Evolutionary conservation across 2,113 vertebrate genomes (phyloP), one percentile per base, ranked within the genome.

Genomic region (Oryzias celebensis): DNA sequence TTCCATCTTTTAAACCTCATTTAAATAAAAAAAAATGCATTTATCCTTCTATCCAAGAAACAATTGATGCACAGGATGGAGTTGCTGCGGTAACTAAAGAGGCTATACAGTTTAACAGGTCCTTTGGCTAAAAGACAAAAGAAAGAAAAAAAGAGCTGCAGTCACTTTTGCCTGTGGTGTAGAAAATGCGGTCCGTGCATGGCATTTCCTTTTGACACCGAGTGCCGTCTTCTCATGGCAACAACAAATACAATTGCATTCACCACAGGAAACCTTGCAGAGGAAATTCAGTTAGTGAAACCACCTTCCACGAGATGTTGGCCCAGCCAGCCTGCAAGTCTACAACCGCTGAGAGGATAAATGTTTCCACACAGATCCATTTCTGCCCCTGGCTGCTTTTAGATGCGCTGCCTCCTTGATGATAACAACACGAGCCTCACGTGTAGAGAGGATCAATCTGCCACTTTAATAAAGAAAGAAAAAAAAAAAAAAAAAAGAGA

Each of bases 171-270:
- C 65, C 80, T 75, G 76, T 45, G 71, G 75, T 77, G 75, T 65
- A 67, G 59, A 65, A 80, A 87, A 88, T 62, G 61, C 78, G 58
- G 67, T 60, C 48, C 26, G 41, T 58, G 60, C 44, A 26, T 61
- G n/a, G 46, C 46, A 65, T 79, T 89, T 86, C 89, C 86, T 88
- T 12, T 87, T 86, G 88, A 82, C 85, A 91, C 82, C 0, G 17
- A 68, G 43, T 90, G 87, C 88, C 87, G 65, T 78, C 65, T 77
- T 36, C 63, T 72, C 77, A 52, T 83, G 82, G 84, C 84, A 87
- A 89, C 87, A 71, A 75, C 78, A 70, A 36, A 60, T 63, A 74
- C 77, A 62, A 84, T 71, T 55, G 68, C 65, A 51, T 56, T 76
- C 73, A 76, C 66, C 64, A 85, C 81, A 85, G 86, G 88, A 90